A percentile compares a stretch with the other conserved stretches of the same genome.
Evolutionary conservation across 2,797 vertebrate genomes (phyloP).

Genomic region (Myiotriccus ornatus): DNA sequence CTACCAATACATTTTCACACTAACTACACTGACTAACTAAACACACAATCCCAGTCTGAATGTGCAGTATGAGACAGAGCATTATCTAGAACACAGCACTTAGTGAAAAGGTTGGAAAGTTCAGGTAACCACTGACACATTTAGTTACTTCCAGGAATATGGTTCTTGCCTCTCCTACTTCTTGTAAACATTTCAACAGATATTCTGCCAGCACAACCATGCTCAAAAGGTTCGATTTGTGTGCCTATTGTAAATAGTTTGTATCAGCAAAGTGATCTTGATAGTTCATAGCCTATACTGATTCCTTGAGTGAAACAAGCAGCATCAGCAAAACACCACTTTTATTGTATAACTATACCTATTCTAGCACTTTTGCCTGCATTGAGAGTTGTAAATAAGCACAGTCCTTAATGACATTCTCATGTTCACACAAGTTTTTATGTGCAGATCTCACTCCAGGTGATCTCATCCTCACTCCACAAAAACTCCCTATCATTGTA

Average conservation of each 20-base stretch:
- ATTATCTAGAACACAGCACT: neutral
- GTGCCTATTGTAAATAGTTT: neutral
- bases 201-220: neutral
- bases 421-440: neutral
- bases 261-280: constrained; percentile 2
- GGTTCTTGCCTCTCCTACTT: neutral
- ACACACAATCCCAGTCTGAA: neutral
- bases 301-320: constrained; percentile 1
- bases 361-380: neutral
- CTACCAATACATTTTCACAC: neutral
- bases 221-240: neutral
- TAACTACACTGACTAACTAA: neutral
- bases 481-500: neutral
- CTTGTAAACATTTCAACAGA: neutral
- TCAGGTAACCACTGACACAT: neutral
- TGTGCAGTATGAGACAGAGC: neutral
- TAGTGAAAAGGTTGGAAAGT: neutral
- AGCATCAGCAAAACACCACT: neutral
- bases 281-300: neutral
- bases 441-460: neutral
- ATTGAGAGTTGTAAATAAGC: constrained; percentile 7
- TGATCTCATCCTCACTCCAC: neutral
- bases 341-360: neutral
- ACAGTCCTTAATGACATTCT: neutral
- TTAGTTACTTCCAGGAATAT: neutral